These are phyloP conservation scores for Apoda limacodes DNA, from an alignment of 2,888 invertebrate genomes.

Conservation along the genomic window DNA sequence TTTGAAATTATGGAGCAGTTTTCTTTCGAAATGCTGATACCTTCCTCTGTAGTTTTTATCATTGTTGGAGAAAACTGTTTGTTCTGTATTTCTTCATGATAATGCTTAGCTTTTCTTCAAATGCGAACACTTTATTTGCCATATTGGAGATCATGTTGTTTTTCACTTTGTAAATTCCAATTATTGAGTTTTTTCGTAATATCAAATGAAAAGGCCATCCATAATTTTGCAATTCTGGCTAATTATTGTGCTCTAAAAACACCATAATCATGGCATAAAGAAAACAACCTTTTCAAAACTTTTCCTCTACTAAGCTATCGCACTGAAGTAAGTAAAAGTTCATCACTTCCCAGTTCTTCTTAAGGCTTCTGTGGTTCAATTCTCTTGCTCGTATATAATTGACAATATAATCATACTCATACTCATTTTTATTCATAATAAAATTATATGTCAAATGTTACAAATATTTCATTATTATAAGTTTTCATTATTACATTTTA, in stretches of 20 bases:
- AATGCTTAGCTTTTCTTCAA: slow-evolving; percentile 10
- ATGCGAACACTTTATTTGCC: too few relatives aligned
- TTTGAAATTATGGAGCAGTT: slow-evolving; percentile 9
- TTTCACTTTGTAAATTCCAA: slow-evolving; percentile 14
- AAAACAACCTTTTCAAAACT: slow-evolving; percentile 15
- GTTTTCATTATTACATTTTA: too few relatives aligned
- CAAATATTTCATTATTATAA: too few relatives aligned
- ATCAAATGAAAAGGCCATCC: slow-evolving; percentile 11
- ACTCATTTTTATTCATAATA: too few relatives aligned
- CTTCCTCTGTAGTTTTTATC: slow-evolving; percentile 7
- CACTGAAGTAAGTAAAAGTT: slow-evolving; percentile 14
- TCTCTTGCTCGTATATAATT: slow-evolving; percentile 12
- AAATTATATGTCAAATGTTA: too few relatives aligned
- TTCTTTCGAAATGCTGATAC: slow-evolving; percentile 6
- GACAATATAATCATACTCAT: too few relatives aligned
- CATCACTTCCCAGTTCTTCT: slow-evolving; percentile 14
- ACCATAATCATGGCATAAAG: slow-evolving; percentile 11
- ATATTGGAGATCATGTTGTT: too few relatives aligned
- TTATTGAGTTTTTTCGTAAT: slow-evolving; percentile 14
- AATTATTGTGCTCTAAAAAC: slow-evolving; percentile 11
- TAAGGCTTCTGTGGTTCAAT: slow-evolving; percentile 13
- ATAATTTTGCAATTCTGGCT: slow-evolving; percentile 5
- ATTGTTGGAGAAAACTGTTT: slow-evolving; percentile 11
- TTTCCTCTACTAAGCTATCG: slow-evolving; percentile 13
- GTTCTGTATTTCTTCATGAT: slow-evolving; percentile 10